Base-by-base conservation (phyloP, 2,888 invertebrate species). In the Ethmia dodecea region DNA sequence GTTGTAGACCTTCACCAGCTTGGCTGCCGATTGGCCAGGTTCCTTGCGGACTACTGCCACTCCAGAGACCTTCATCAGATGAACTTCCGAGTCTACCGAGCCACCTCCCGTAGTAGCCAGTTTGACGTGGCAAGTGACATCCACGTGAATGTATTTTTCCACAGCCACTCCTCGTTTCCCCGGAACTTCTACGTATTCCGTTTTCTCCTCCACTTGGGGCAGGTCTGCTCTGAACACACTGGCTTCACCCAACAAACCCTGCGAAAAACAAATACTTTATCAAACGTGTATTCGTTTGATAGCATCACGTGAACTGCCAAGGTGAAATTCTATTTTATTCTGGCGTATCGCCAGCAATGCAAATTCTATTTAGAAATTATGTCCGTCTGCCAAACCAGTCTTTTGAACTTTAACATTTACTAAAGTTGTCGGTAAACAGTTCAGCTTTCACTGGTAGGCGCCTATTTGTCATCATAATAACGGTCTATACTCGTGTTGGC, bases 21-120 rank as follows among this genome's bases (percentile, higher is more conserved):
- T 80, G 1, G 92, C 90, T 22, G 73, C 67, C 2, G 80, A 62
- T 43, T 83, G 72, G n/a, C 80, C 80, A 0, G 90, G 89, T 28
- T 89, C 88, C 53, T 91, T 91, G 35, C 89, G 80, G 3, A 91
- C 83, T 1, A 91, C 71, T 0, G 92, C 92, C 9, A 90, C 87
- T 28, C 92, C 92, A 8, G 90, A 91, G 3, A 92, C 91, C 52
- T 90, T 84, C 90, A 91, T 90, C 0, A 90, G 72, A 49, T 90
- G 89, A 16, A 89, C 88, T 49, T 90, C 86, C 0, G 81, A 84
- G 56, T 89, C 83, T 1, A 81, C 88, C 0, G 88, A 84, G 5
- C 88, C 86, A 4, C 89, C 89, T 2, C 89, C 89, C 4, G 88
- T 89, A 1, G 88, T 88, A 1, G 88, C 86, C 38, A 92, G 61